Base-by-base conservation (phyloP, 2,888 invertebrate species). In the Dasypolia templi region DNA sequence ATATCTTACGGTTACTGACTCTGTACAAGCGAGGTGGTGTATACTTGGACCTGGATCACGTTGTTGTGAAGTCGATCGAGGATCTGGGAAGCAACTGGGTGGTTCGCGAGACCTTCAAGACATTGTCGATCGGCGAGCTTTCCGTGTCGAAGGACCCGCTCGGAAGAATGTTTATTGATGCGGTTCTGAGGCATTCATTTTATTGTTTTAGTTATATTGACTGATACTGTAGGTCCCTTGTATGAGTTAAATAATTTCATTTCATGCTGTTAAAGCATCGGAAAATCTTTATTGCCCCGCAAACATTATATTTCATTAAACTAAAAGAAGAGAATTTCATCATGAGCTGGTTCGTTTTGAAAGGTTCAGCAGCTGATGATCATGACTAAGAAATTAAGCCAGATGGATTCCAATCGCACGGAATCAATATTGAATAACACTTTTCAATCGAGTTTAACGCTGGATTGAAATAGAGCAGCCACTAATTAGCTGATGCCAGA, bases 21-120 rank as follows among this genome's bases (percentile, higher is more conserved):
- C 35, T 88, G 62, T 87, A 75, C 62, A 86, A 86, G 55, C 85
- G 82, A 68, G 85, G 88, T 14, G 88, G 88, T 1, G 42, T 88
- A 14, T 88, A 88, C 44, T 70, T 88, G 42, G 88, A 88, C 53
- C 68, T 82, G n/a, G 88, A 88, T 62, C 42, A 84, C 19, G 42
- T 88, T 1, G 83, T 86, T 1, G 82, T 72, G 44, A 84, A 75
- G 26, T 73, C 76, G n/a, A 71, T 84, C 77, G 88, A 63, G 80
- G 91, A 11, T 3, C 68, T 89, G 32, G 75, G 70, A 1, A 55
- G 35, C 1, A 85, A 89, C 62, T 89, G 86, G 86, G 79, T 76
- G 17, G 84, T 74, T 3, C 71, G 76, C 6, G 81, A 87, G 68
- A 56, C 53, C 22, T 46, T 32, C 0, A 39, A 14, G 29, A 46